A percentile compares a stretch with the other conserved stretches of the same genome.
These are phyloP conservation scores for Atractosteus spatula DNA, from an alignment of 2,113 vertebrate genomes.

Conservation along the genomic window DNA sequence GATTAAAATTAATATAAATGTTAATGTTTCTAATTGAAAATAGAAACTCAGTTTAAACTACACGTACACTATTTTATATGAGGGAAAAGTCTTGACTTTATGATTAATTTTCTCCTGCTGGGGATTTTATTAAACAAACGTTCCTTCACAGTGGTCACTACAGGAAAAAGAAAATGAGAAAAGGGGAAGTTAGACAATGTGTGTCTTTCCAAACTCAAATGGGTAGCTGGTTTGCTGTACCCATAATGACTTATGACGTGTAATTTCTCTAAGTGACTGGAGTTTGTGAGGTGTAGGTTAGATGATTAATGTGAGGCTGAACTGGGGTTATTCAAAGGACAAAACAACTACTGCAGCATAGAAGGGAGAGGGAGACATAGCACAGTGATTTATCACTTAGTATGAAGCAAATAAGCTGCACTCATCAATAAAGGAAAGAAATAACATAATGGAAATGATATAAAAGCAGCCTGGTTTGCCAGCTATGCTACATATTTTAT, in stretches of 20 bases:
- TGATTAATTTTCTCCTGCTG: no score
- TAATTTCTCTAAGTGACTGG: conserved; percentile 37
- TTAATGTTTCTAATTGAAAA: neutral
- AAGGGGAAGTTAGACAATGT: conserved; percentile 17
- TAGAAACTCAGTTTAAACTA: neutral
- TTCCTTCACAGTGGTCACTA: neutral
- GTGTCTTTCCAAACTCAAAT: conserved; percentile 14
- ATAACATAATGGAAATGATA: conserved; percentile 9
- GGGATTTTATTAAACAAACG: no score
- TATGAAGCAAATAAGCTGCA: conserved; percentile 35
- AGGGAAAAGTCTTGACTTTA: neutral
- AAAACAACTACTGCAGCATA: conserved; percentile 27
- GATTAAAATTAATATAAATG: no score
- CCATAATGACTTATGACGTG: conserved; percentile 35
- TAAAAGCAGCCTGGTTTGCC: neutral
- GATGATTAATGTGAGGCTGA: conserved; percentile 50
- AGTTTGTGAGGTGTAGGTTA: conserved; percentile 41
- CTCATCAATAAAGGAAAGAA: conserved; percentile 32
- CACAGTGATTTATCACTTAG: conserved; percentile 46
- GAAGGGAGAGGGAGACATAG: conserved; percentile 4
- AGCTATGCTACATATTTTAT: neutral
- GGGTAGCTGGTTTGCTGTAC: conserved; percentile 24
- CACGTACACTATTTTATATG: neutral
- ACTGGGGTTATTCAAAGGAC: conserved; percentile 43
- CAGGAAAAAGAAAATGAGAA: neutral